These are phyloP conservation scores for Chaetoderma sp. DNA, from an alignment of 2,888 invertebrate genomes.

Conservation along the genomic window DNA sequence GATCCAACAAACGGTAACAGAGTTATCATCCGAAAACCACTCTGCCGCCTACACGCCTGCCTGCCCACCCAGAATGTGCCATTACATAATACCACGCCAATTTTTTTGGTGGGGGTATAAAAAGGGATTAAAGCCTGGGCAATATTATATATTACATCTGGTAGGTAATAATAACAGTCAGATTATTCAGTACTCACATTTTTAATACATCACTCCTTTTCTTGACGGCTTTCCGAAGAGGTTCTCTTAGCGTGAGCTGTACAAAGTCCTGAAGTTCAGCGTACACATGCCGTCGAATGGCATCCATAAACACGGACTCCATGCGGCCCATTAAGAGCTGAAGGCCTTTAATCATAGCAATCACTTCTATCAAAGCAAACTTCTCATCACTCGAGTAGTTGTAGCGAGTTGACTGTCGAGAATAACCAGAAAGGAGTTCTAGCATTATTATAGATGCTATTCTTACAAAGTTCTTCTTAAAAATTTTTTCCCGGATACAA, in stretches of 20 bases:
- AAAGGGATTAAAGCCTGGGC: no score
- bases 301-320: slow-evolving; percentile 95
- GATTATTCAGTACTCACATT: slow-evolving; percentile 61
- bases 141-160: no score
- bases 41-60: no score
- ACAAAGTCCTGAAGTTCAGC: slow-evolving; percentile 97
- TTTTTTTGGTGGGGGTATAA: no score
- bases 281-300: slow-evolving; percentile 91
- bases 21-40: no score
- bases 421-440: no score
- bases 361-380: slow-evolving; percentile 96
- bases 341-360: slow-evolving; percentile 98
- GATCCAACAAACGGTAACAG: no score
- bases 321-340: slow-evolving; percentile 93
- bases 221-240: slow-evolving; percentile 94
- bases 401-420: slow-evolving; percentile 88
- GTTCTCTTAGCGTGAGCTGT: slow-evolving; percentile 88
- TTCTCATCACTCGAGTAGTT: slow-evolving; percentile 98
- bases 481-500: no score
- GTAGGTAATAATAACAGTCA: background rate
- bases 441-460: no score
- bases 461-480: no score
- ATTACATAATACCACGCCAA: no score
- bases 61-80: no score
- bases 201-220: slow-evolving; percentile 94